Evolutionary conservation across 2,888 invertebrate genomes (phyloP), one percentile per base, ranked within the genome.

Genomic region (Calliphora vomitoria): DNA sequence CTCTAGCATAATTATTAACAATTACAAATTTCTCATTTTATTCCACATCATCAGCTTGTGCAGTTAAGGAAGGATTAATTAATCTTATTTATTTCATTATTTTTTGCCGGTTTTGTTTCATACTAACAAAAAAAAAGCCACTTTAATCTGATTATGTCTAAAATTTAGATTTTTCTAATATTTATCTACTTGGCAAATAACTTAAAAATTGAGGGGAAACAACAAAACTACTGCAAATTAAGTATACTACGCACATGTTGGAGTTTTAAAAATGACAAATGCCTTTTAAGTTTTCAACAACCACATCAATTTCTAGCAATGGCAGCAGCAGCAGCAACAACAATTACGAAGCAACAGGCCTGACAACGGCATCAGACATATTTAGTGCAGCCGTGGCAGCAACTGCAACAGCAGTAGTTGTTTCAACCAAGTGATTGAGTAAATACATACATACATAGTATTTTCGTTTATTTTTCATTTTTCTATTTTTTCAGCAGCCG

Each of bases 361-460:
- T 44, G 62, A 78, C 78, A 78, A 72, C 83, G 78, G 58, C 80
- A 75, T 41, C 62, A 78, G 85, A 85, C 81, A 85, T 79, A 87
- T 87, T 82, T 82, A 87, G 85, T 87, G 78, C 74, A 87, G 64
- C 71, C 55, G 13, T 71, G 72, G 58, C 79, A 69, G 79, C 83
- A 80, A 25, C 68, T 18, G 62, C 83, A 80, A 18, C 25, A 64
- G 11, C 38, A 66, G 74, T 64, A 53, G 68, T 85, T 83, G 58
- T 47, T 18, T 55, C 18, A 8, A 47, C 15, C 1, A 11, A 44
- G 10, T 11, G 4, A 44, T 10, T 44, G 11, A 15, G 8, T 35
- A 53, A 80, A 10, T 62, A 25, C 25, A 25, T 35, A 53, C 71
- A 10, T 62, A 25, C 25, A 25, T 25, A 11, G 41, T 62, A 25